phyloP scores from a whole-genome alignment of 2,888 invertebrate genomes.

The Schrankia costaestrigalis region DNA sequence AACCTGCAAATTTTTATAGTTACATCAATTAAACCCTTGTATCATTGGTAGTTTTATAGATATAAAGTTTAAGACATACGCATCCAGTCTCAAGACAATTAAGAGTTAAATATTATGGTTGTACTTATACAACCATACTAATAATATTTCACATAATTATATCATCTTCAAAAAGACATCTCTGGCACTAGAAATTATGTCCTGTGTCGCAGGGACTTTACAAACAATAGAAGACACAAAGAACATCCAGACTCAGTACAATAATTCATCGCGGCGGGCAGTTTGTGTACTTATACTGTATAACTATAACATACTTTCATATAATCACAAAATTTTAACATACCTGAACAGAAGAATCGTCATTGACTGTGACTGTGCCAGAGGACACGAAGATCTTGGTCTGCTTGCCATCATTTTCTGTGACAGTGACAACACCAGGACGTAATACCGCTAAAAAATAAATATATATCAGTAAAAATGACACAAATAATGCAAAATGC shows the following conservation, averaged over 20 bases:
- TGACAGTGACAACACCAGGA: constrained; percentile 96
- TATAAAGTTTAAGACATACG: no score
- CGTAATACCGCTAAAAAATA: constrained; percentile 87
- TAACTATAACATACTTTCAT: background rate
- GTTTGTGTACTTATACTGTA: no score
- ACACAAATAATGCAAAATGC: background rate
- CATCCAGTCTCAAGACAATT: no score
- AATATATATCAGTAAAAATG: background rate
- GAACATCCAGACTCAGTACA: no score
- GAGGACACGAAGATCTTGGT: constrained; percentile 97
- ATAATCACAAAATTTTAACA: background rate
- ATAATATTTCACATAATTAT: no score
- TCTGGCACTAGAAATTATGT: no score
- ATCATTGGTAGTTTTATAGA: no score
- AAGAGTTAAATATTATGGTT: background rate
- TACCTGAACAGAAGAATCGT: constrained; percentile 96
- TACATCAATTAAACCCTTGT: background rate
- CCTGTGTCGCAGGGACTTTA: no score
- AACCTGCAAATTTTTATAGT: constrained; percentile 78
- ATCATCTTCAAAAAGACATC: no score
- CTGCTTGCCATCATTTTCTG: constrained; percentile 90
- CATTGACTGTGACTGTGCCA: constrained; percentile 96
- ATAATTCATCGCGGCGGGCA: no score
- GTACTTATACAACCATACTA: background rate
- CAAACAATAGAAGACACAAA: no score